These are phyloP conservation scores for Clusia tigrina DNA, from an alignment of 2,888 invertebrate species.

Conservation along the genomic window DNA sequence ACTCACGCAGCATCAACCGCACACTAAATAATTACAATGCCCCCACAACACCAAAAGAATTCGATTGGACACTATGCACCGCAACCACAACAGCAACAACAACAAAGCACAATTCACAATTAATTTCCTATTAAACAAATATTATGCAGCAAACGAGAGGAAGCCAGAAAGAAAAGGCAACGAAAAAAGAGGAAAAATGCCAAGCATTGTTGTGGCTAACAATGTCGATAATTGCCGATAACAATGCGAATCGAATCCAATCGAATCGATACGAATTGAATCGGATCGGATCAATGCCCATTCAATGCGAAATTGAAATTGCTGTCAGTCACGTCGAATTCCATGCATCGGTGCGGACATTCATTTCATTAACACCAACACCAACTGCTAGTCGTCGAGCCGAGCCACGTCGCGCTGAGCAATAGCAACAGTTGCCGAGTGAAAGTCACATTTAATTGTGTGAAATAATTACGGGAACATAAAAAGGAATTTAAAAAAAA, in stretches of 20 bases:
- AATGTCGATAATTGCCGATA: conserved; percentile 27
- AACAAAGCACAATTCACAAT: not conserved
- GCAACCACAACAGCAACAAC: not conserved
- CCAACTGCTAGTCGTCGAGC: no score
- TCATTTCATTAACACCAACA: conserved; percentile 20
- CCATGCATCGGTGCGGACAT: conserved; percentile 10
- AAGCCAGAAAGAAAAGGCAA: no score
- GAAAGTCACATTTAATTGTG: conserved; percentile 5
- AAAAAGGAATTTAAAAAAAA: conserved; percentile 1
- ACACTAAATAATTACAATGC: not conserved
- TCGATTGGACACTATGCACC: not conserved
- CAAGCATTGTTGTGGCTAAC: conserved; percentile 4
- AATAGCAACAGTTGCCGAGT: conserved; percentile 17
- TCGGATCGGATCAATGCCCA: conserved; percentile 19
- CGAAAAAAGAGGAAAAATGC: not conserved
- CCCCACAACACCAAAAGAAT: not conserved
- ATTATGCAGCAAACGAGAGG: not conserved
- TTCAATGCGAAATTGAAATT: conserved; percentile 21
- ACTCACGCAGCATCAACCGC: no score
- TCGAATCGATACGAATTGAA: conserved; percentile 21
- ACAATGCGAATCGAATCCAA: conserved; percentile 17
- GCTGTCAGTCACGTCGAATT: conserved; percentile 34
- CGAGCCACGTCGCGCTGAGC: no score
- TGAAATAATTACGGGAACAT: not conserved
- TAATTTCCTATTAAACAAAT: not conserved